Evolutionary conservation across 2,797 vertebrate species (phyloP).

Genomic region (Rhincodon typus): DNA sequence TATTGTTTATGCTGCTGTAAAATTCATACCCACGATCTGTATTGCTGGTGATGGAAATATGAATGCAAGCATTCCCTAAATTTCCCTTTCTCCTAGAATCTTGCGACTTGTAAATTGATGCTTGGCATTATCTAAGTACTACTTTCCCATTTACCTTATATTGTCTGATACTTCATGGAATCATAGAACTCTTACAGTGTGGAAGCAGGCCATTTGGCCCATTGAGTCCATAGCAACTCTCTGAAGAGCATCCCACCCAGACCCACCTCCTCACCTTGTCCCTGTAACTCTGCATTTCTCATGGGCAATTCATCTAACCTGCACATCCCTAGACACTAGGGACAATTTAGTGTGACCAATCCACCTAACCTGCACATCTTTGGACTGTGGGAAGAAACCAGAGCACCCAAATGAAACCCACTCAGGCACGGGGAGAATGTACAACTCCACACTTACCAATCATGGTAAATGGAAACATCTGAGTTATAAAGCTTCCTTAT

Average conservation of each 20-base stretch:
- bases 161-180: neutral
- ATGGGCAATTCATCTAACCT: too few relatives aligned
- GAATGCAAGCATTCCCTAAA: neutral
- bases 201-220: too few relatives aligned
- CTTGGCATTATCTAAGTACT: neutral
- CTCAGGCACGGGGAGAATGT: too few relatives aligned
- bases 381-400: too few relatives aligned
- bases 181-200: too few relatives aligned
- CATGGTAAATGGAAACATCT: neutral
- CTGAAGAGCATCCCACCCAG: too few relatives aligned
- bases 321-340: too few relatives aligned
- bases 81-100: neutral
- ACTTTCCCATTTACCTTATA: neutral
- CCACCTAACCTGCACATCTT: too few relatives aligned
- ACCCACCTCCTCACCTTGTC: neutral
- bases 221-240: too few relatives aligned
- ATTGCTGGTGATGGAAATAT: neutral
- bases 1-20: neutral
- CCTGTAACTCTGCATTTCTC: neutral
- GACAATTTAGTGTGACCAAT: too few relatives aligned
- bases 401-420: too few relatives aligned
- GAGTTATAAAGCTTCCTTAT: neutral
- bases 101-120: neutral
- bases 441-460: too few relatives aligned
- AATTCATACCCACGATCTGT: neutral